Evolutionary conservation across 2,888 invertebrate genomes (phyloP), one percentile per base, ranked within the genome.

Genomic region (Leucania comma): DNA sequence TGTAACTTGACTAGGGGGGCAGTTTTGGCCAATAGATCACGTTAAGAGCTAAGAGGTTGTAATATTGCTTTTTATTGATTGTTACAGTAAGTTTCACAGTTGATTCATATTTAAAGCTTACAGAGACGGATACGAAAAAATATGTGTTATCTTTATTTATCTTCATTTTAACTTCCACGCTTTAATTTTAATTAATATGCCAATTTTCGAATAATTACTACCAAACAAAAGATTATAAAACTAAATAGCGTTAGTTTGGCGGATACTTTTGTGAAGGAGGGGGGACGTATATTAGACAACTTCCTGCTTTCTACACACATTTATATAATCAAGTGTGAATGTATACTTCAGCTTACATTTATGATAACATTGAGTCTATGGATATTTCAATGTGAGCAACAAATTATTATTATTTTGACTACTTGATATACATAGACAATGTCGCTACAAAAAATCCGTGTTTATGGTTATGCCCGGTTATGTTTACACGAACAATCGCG

Each of bases 171-270:
- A n/a, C 8, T 17, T 17, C 20, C 26, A 12, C 46, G 26, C 51
- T 32, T 57, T 26, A 1, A n/a, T 12, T 24, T 48, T 46, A 10
- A 26, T 32, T 8, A 50, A 59, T 53, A 56, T n/a, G n/a, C 9
- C 26, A 42, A 42, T 24, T 63, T 64, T 65, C 75, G 69, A 75
- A 75, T 68, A 79, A 85, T 78, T 85, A 81, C 79, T 75, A 83
- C 50, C 76, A 83, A 83, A 77, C 81, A 82, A 77, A 73, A 66
- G 48, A 66, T 62, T 64, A 71, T 53, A 59, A 29, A 68, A 68
- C 74, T 75, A 76, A 75, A 67, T 71, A 73, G 67, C 67, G 79
- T 69, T 82, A 75, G 57, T 72, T 67, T 68, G 61, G 68, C 67
- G 60, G 42, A 76, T 68, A 74, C 46, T 54, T 68, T 65, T 59